Evolutionary conservation across 2,113 vertebrate genomes (phyloP).

Genomic region (Agelaius tricolor): DNA sequence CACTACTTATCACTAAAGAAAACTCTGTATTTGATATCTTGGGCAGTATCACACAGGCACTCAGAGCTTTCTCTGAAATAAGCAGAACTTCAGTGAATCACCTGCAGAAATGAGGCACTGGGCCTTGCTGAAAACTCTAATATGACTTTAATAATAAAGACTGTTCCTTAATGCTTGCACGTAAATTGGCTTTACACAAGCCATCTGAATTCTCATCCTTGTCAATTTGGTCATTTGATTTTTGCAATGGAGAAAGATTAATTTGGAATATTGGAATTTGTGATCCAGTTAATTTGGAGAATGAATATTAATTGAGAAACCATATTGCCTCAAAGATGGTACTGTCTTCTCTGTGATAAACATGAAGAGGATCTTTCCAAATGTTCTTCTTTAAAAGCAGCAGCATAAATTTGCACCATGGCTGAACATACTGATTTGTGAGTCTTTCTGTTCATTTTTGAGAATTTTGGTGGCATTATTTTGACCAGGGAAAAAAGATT

Average conservation of each 20-base stretch:
- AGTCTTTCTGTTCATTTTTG: background rate
- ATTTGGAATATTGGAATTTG: background rate
- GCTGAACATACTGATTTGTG: background rate
- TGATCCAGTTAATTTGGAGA: background rate
- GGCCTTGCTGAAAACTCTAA: background rate
- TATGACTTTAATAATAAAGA: background rate
- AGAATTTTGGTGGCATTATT: background rate
- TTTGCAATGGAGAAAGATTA: background rate
- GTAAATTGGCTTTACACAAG: background rate
- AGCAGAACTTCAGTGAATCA: background rate
- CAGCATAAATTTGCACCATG: background rate
- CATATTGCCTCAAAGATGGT: background rate
- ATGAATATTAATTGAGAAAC: background rate
- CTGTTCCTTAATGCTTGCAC: background rate
- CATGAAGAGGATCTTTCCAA: background rate
- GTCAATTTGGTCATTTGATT: background rate
- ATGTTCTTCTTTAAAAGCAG: background rate
- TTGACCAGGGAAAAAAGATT: background rate
- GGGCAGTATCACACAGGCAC: background rate
- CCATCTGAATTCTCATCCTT: background rate
- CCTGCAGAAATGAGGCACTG: background rate
- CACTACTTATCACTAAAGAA: fast-evolving
- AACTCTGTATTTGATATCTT: background rate
- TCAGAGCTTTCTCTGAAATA: background rate
- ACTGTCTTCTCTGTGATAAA: background rate